Evolutionary conservation across 2,888 invertebrate species (phyloP).

Genomic region (Ectemnius continuus): DNA sequence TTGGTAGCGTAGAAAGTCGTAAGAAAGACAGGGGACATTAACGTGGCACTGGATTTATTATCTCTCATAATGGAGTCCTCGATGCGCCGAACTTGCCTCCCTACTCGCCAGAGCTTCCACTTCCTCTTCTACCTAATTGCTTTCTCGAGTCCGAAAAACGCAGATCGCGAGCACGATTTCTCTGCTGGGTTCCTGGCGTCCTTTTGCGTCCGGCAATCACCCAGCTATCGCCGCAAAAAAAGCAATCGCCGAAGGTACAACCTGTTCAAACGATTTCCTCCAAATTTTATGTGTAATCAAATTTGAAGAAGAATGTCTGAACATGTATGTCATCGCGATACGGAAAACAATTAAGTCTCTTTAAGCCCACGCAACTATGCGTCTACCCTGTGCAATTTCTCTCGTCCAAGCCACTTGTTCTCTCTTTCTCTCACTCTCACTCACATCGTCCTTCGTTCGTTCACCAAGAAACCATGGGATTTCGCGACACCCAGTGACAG

Average conservation of each 20-base stretch:
- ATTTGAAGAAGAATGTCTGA: too few relatives aligned
- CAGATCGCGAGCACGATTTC: conserved; percentile 39
- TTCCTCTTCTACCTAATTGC: conserved; percentile 17
- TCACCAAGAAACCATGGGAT: background rate
- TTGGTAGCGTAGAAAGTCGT: background rate
- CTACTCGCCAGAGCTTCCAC: background rate
- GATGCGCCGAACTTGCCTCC: background rate
- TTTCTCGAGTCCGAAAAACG: conserved; percentile 39
- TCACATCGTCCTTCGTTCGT: background rate
- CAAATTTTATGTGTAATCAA: background rate
- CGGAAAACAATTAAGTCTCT: conserved; percentile 20
- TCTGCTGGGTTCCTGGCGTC: background rate
- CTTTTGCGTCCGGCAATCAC: too few relatives aligned
- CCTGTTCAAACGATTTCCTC: background rate
- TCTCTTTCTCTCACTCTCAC: background rate
- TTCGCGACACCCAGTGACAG: conserved; percentile 25
- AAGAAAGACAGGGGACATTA: background rate
- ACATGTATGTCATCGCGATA: background rate
- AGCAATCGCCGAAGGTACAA: background rate
- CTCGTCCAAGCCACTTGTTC: background rate
- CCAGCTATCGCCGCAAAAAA: background rate
- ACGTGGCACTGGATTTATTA: background rate
- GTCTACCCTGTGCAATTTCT: conserved; percentile 27
- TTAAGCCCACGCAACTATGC: conserved; percentile 13
- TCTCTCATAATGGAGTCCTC: background rate